Base-by-base conservation (phyloP, 2,797 vertebrate genomes). In the Hoplostethus atlanticus region DNA sequence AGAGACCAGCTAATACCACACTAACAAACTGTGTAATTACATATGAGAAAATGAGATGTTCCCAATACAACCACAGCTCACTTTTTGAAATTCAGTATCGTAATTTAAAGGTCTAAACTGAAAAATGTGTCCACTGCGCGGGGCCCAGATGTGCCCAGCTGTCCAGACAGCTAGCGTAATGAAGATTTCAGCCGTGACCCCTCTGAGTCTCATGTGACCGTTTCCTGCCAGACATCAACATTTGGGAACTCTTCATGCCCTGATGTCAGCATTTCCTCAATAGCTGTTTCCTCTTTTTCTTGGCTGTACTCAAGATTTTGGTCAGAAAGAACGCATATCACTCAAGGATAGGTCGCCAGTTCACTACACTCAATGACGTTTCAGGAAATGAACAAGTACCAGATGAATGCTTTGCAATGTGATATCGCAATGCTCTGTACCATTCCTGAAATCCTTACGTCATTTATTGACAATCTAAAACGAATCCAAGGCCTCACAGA, bases 191-290 rank as follows among this genome's bases (percentile, higher is more conserved):
- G 30, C 11, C 1, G 47, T 15, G 48, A 52, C 64, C 21, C 13
- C 51, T 61, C 51, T 40, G 38, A 70, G 28, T 60, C 40, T 60
- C 80, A 82, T 77, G 82, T 81, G 84, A 79, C 65, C 5, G 0
- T 40, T 74, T 82, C 76, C 72, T 73, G 68, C 47, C 83, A 87
- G 86, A 84, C 79, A 30, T 63, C 64, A 62, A 53, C 56, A 54
- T 80, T 64, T 80, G 77, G 51, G 58, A 70, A 76, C 64, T 8
- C 50, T 6, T 10, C 59, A 36, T 21, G 25, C 13, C 12, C 28
- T 48, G 28, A 63, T 31, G 80, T 88, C 85, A 88, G 76, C 76
- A 0, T 57, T 80, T 79, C 56, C 46, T 48, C 28, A 3, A 0
- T 6, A 12, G 3, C 54, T 7, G 57, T 54, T 85, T 81, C 86